phyloP scores from a whole-genome alignment of 1,140 invertebrate genomes.

The Chelonus insularis region DNA sequence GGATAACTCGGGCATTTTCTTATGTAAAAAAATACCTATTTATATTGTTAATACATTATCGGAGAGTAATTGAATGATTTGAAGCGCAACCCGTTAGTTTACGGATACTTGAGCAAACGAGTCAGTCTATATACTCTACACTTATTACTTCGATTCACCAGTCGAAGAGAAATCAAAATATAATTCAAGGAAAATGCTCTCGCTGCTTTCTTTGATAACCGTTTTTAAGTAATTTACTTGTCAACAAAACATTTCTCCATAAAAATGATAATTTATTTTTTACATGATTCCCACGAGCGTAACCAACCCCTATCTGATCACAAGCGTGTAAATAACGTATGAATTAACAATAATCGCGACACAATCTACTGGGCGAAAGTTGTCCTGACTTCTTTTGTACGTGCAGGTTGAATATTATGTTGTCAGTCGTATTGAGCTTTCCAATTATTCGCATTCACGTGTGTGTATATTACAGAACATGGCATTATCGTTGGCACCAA shows the following conservation, averaged over 20 bases:
- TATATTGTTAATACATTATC: too few species aligned
- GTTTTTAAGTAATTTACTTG: neutral
- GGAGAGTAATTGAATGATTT: neutral
- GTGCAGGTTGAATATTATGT: neutral
- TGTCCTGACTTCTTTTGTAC: neutral
- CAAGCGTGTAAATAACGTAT: slow-evolving; percentile 18
- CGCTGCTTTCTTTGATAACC: neutral
- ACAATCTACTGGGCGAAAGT: slow-evolving; percentile 25
- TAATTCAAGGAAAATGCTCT: neutral
- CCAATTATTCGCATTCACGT: slow-evolving; percentile 15
- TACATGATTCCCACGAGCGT: slow-evolving; percentile 18
- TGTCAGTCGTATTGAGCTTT: slow-evolving; percentile 12
- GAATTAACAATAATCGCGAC: slow-evolving; percentile 19
- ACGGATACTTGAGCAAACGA: neutral
- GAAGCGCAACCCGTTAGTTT: neutral
- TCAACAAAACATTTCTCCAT: neutral
- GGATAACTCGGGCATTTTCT: too few species aligned
- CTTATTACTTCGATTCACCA: neutral
- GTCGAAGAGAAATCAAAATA: slow-evolving; percentile 1
- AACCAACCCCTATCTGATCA: slow-evolving; percentile 19
- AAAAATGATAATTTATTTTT: neutral
- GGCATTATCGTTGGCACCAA: neutral
- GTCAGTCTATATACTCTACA: neutral
- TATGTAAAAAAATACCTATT: too few species aligned
- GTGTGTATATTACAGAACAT: neutral